Percentiles rank a stretch among this genome's conserved stretches.
These are phyloP conservation scores for Anolis apletophallus DNA, from an alignment of 2,797 vertebrate species.

Conservation along the genomic window DNA sequence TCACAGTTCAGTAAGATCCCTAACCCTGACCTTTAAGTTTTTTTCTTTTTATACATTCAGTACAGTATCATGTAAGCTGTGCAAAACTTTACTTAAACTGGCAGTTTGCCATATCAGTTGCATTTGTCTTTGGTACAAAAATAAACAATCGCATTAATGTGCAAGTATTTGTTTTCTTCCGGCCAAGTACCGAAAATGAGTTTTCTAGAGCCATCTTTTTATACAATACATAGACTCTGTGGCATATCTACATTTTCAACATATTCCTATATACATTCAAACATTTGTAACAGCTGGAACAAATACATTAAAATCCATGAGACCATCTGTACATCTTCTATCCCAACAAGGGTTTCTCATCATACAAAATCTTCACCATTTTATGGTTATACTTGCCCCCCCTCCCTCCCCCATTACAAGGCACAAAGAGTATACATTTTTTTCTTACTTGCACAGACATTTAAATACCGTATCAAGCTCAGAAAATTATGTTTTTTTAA, in stretches of 20 bases:
- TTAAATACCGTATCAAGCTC: constrained; percentile 85
- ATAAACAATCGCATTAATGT: constrained; percentile 95
- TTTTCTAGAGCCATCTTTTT: constrained; percentile 97
- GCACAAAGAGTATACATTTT: constrained; percentile 99
- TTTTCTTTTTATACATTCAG: constrained; percentile 93
- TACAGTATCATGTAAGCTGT: constrained; percentile 99
- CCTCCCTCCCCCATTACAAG: constrained; percentile 87
- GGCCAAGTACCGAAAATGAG: constrained; percentile 90
- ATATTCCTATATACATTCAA: constrained; percentile 98
- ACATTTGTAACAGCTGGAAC: constrained; percentile 90
- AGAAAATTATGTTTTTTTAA: constrained; percentile 78
- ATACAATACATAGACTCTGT: constrained; percentile 99
- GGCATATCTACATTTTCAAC: constrained; percentile 98
- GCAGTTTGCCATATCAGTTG: constrained; percentile 98
- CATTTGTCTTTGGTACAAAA: constrained; percentile 99
- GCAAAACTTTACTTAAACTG: constrained; percentile 99
- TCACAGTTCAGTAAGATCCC: constrained; percentile 99
- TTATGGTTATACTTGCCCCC: constrained; percentile 83
- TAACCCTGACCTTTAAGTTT: constrained; percentile 91
- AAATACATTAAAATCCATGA: constrained; percentile 89
- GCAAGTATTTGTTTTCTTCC: constrained; percentile 94
- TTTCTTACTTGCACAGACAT: constrained; percentile 91
- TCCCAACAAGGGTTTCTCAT: constrained; percentile 81
- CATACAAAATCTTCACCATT: constrained; percentile 88
- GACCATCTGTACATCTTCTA: constrained; percentile 83